phyloP scores from a whole-genome alignment of 2,888 invertebrate species.

The Caenorhabditis wallacei region DNA sequence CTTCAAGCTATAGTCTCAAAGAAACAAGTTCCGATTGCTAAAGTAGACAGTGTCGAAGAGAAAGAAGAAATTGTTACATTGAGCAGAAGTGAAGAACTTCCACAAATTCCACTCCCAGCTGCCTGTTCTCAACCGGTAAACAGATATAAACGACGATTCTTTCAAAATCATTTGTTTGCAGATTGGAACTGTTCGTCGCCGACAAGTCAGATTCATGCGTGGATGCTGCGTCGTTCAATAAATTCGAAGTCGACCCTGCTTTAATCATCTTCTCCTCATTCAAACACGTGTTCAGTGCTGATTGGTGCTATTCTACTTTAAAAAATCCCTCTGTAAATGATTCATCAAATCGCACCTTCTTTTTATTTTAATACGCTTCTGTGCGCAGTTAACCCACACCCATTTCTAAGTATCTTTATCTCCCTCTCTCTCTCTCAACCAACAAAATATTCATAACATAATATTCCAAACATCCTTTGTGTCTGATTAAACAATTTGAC shows the following conservation, averaged over 20 bases:
- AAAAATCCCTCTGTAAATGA: conserved; percentile 47
- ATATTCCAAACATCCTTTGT: conserved; percentile 15
- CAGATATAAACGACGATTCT: not conserved
- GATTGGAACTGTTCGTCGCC: conserved; percentile 51
- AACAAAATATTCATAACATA: conserved; percentile 22
- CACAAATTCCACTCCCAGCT: conserved; percentile 13
- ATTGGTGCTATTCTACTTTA: conserved; percentile 49
- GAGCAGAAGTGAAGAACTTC: conserved; percentile 37
- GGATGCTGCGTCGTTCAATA: conserved; percentile 59
- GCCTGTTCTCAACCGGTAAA: conserved; percentile 23
- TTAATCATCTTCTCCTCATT: conserved; percentile 38
- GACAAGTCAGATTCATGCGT: conserved; percentile 61
- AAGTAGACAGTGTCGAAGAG: conserved; percentile 40
- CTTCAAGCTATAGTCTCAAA: conserved; percentile 13
- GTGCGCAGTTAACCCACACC: not conserved
- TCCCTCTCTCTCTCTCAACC: conserved; percentile 1
- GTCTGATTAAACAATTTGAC: conserved; percentile 23
- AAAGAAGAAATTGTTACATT: conserved; percentile 23
- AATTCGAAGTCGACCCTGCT: not conserved
- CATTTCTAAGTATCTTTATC: conserved; percentile 18
- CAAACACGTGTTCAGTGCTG: conserved; percentile 60
- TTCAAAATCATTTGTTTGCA: not conserved
- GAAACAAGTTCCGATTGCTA: conserved; percentile 43
- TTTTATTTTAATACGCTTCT: conserved; percentile 34
- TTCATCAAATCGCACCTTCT: conserved; percentile 25